Evolutionary conservation across 2,113 vertebrate species (phyloP).

Genomic region (Dicerorhinus sumatrensis): DNA sequence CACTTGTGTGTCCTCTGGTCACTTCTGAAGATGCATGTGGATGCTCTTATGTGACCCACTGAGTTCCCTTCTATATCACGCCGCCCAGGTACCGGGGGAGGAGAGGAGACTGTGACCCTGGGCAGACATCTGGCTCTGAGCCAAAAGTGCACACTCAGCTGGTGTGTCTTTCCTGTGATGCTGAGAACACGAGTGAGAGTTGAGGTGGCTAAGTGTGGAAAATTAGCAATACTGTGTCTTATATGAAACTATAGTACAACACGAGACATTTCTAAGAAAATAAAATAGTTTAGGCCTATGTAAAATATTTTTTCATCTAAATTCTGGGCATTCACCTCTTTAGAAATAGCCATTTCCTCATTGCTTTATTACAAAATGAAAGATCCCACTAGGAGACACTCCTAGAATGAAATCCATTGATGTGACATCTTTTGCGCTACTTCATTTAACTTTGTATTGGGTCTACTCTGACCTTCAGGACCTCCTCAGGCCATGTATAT

Average conservation of each 20-base stretch:
- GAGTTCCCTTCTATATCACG: no score
- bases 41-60: background rate
- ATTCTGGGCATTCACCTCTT: background rate
- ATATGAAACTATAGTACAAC: fast-evolving
- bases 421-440: background rate
- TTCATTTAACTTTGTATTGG: background rate
- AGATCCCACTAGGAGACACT: background rate
- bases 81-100: fast-evolving
- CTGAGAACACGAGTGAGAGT: background rate
- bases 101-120: fast-evolving
- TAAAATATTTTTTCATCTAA: background rate
- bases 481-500: background rate
- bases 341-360: no score
- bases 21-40: fast-evolving
- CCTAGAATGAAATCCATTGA: fast-evolving
- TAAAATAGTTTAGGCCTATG: background rate
- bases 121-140: fast-evolving
- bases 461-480: background rate
- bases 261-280: background rate
- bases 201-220: no score
- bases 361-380: background rate
- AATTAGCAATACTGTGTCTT: background rate
- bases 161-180: fast-evolving
- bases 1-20: fast-evolving
- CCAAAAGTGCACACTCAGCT: fast-evolving